These are phyloP conservation scores for Bombus vancouverensis DNA, from an alignment of 1,140 invertebrate species.

Conservation along the genomic window DNA sequence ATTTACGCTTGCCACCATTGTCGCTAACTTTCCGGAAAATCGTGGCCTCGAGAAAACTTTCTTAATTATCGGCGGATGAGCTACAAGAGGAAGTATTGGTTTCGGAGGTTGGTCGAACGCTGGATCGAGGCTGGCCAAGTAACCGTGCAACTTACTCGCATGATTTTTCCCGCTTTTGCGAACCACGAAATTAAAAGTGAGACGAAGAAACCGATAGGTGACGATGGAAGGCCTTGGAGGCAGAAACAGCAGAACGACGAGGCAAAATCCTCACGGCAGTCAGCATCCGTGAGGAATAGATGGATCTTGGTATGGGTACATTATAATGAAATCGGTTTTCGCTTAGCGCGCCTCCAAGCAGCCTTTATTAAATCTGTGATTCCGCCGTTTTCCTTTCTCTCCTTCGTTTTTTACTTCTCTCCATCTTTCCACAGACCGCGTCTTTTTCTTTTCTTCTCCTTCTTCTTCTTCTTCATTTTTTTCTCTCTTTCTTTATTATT, in stretches of 20 bases:
- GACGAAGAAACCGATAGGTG: neutral
- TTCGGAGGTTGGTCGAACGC: neutral
- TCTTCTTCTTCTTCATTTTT: too few relatives aligned
- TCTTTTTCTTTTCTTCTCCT: too few relatives aligned
- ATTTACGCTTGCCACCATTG: slow-evolving; percentile 7
- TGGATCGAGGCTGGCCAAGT: neutral
- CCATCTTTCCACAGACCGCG: neutral
- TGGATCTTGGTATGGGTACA: slow-evolving; percentile 42
- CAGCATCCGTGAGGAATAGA: slow-evolving; percentile 60
- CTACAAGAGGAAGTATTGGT: neutral
- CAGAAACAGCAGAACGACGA: neutral
- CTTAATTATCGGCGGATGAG: slow-evolving; percentile 55
- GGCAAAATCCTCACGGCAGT: slow-evolving; percentile 57
- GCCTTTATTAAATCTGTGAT: slow-evolving; percentile 78
- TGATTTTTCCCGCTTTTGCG: neutral
- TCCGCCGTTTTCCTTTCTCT: slow-evolving; percentile 62
- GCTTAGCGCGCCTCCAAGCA: slow-evolving; percentile 73
- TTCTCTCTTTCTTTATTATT: slow-evolving; percentile 46
- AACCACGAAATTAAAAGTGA: slow-evolving; percentile 29
- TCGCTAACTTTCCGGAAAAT: slow-evolving; percentile 27
- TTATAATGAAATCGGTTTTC: slow-evolving; percentile 79
- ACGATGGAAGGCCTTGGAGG: neutral
- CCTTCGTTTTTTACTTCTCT: slow-evolving; percentile 22
- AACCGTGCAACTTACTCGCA: slow-evolving; percentile 6
- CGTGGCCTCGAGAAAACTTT: slow-evolving; percentile 49